Evolutionary conservation across 2,113 vertebrate species (phyloP).

Genomic region (Furnarius figulus): DNA sequence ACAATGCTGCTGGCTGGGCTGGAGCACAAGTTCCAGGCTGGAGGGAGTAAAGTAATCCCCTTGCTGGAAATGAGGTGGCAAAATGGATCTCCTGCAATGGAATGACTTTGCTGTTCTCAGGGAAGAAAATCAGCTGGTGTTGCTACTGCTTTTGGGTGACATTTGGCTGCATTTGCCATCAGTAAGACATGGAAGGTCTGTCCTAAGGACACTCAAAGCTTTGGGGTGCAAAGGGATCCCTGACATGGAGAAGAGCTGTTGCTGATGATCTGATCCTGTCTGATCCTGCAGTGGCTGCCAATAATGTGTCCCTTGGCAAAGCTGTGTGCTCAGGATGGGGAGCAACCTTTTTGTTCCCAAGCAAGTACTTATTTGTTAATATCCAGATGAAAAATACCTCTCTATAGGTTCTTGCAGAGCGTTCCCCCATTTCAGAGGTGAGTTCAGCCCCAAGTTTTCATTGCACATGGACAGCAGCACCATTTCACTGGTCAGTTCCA

Average conservation of each 20-base stretch:
- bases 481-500: background rate
- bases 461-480: accelerated
- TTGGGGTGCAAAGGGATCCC: background rate
- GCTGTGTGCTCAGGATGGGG: background rate
- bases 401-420: accelerated
- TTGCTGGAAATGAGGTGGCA: background rate
- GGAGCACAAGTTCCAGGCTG: background rate
- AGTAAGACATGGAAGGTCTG: background rate
- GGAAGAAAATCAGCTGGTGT: background rate
- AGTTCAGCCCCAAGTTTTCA: background rate
- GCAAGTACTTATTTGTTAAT: background rate
- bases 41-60: background rate
- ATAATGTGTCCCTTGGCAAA: accelerated
- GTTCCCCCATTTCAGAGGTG: background rate
- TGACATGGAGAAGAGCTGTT: background rate
- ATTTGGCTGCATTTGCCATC: background rate
- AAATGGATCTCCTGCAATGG: background rate
- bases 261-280: background rate
- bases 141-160: background rate
- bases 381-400: background rate
- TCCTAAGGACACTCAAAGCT: background rate
- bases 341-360: background rate
- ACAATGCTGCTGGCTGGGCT: background rate
- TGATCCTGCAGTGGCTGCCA: background rate
- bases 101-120: background rate